Conservation (phyloP, 2,888 invertebrate genomes). For the Habroteleia sp. region DNA sequence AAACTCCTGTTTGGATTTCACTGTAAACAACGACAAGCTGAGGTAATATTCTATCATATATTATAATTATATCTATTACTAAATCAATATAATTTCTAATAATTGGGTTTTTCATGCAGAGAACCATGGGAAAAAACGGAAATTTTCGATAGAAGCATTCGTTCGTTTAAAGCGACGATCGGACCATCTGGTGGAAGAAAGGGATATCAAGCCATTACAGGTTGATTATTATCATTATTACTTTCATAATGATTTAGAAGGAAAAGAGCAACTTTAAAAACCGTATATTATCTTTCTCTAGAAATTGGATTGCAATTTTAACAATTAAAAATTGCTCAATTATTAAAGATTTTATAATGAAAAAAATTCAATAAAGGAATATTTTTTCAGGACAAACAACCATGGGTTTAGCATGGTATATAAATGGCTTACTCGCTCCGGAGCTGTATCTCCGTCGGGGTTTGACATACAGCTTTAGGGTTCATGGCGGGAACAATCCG, state of each 20-base stretch:
- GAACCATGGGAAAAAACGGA: slow-evolving; percentile 82
- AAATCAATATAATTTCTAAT: too few relatives aligned
- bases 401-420: slow-evolving; percentile 93
- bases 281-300: too few relatives aligned
- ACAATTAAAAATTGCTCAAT: too few relatives aligned
- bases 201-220: slow-evolving; percentile 89
- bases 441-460: slow-evolving; percentile 94
- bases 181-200: slow-evolving; percentile 92
- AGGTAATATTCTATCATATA: too few relatives aligned
- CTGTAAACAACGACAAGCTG: slow-evolving; percentile 77
- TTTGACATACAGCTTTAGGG: slow-evolving; percentile 90
- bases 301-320: too few relatives aligned
- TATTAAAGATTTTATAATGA: too few relatives aligned
- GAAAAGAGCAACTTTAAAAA: too few relatives aligned
- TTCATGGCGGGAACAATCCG: slow-evolving; percentile 93
- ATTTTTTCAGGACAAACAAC: slow-evolving; percentile 84
- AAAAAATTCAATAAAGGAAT: too few relatives aligned
- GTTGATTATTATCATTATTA: too few relatives aligned
- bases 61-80: too few relatives aligned
- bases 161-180: slow-evolving; percentile 90
- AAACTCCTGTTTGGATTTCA: slow-evolving; percentile 89
- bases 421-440: slow-evolving; percentile 93
- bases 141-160: slow-evolving; percentile 84
- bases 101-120: slow-evolving; percentile 65
- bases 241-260: too few relatives aligned